Conservation (phyloP, 2,888 invertebrate species). For the Ryuthela nishihirai region DNA sequence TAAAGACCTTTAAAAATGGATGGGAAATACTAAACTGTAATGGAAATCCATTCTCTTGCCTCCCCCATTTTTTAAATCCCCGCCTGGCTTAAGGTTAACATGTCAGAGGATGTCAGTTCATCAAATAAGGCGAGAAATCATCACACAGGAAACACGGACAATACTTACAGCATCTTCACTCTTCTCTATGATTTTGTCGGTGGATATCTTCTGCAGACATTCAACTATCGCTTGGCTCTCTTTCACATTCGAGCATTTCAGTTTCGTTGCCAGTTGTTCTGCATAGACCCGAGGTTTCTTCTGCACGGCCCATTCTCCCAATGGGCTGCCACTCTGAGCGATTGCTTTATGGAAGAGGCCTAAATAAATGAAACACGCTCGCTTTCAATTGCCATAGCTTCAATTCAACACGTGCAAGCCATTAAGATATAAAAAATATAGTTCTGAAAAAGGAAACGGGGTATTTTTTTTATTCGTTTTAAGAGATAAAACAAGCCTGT, state of each 20-base stretch:
- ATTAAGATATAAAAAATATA: too few species aligned
- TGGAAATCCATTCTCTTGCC: too few species aligned
- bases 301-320: conserved; percentile 55
- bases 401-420: too few species aligned
- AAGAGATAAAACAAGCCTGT: too few species aligned
- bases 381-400: too few species aligned
- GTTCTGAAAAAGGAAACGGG: too few species aligned
- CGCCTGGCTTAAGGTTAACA: too few species aligned
- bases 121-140: background rate
- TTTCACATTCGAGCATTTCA: conserved; percentile 27
- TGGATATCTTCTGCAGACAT: conserved; percentile 22
- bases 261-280: conserved; percentile 34
- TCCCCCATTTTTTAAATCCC: too few species aligned
- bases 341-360: conserved; percentile 56
- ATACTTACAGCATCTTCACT: conserved; percentile 35
- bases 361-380: conserved; percentile 11
- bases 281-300: conserved; percentile 47
- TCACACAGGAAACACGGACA: background rate
- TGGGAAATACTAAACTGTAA: too few species aligned
- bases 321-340: conserved; percentile 57
- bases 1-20: too few species aligned
- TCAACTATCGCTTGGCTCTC: conserved; percentile 29
- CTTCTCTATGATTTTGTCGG: conserved; percentile 22
- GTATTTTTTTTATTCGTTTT: too few species aligned
- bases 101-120: too few species aligned